Evolutionary conservation across 2,797 vertebrate species (phyloP).

Genomic region (Alectoris magna): DNA sequence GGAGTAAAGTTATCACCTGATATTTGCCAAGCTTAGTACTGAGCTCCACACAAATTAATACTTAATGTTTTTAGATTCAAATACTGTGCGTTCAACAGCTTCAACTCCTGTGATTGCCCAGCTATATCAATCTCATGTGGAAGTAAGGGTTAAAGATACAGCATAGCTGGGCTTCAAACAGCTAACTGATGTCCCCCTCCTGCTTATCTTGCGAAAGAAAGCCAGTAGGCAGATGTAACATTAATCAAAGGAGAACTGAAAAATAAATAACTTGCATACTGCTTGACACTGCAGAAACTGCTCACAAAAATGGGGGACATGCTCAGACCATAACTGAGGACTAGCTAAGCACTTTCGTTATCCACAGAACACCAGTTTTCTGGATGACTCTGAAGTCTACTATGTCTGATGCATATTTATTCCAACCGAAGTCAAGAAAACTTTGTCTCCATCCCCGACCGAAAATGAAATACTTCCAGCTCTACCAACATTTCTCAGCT

Average conservation of each 20-base stretch:
- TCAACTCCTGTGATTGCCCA: constrained; percentile 50
- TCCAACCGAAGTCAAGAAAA: constrained; percentile 46
- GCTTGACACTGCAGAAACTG: constrained; percentile 26
- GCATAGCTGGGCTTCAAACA: constrained; percentile 1
- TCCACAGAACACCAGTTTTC: constrained; percentile 10
- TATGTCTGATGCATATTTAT: background rate
- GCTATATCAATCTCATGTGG: background rate
- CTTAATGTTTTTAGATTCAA: constrained; percentile 50
- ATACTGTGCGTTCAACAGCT: constrained; percentile 53
- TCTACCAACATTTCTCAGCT: constrained; percentile 60
- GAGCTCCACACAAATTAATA: constrained; percentile 47
- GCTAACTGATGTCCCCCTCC: constrained; percentile 25
- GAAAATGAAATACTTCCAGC: constrained; percentile 54
- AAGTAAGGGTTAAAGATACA: constrained; percentile 7
- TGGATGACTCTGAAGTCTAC: constrained; percentile 18
- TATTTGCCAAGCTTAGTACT: constrained; percentile 81
- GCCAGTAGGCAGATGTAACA: background rate
- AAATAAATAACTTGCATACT: background rate
- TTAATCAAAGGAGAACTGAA: constrained; percentile 25
- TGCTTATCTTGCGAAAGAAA: constrained; percentile 41
- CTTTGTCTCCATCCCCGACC: constrained; percentile 43
- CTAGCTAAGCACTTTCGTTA: constrained; percentile 5
- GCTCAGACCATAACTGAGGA: constrained; percentile 40
- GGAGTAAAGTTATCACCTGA: constrained; percentile 73
- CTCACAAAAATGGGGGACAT: background rate